Evolutionary conservation across 2,797 vertebrate genomes (phyloP).

Genomic region (Gambusia yucatana): DNA sequence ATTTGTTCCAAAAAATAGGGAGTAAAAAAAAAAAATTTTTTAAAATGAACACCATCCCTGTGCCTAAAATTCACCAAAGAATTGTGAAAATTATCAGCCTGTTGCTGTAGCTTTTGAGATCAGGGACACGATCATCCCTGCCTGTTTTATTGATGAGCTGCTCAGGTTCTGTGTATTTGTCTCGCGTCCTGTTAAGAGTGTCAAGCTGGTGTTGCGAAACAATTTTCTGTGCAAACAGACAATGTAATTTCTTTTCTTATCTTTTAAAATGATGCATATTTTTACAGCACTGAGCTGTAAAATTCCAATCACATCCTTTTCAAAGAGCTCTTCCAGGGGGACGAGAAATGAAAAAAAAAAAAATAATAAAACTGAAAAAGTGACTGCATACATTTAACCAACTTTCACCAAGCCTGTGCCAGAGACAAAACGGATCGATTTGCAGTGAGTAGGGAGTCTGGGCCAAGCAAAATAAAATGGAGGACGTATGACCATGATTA

Average conservation of each 20-base stretch:
- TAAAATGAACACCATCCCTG: background rate
- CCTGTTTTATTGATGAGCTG: background rate
- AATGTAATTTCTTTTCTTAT: background rate
- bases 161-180: background rate
- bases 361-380: too few relatives aligned
- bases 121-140: background rate
- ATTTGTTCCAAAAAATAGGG: background rate
- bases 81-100: background rate
- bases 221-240: background rate
- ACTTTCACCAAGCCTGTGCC: too few relatives aligned
- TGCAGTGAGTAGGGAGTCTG: too few relatives aligned
- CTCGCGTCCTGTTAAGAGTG: background rate
- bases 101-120: background rate
- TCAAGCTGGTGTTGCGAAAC: background rate
- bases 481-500: too few relatives aligned
- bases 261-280: background rate
- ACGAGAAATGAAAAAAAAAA: too few relatives aligned
- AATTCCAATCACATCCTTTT: background rate
- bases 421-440: too few relatives aligned
- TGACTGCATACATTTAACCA: too few relatives aligned
- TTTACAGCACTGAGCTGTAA: background rate
- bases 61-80: background rate
- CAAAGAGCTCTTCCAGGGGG: background rate
- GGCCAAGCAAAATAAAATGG: too few relatives aligned
- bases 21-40: background rate